Percentiles rank a stretch among this genome's conserved stretches.
phyloP scores from a whole-genome alignment of 2,113 vertebrate species.

The Podarcis muralis region DNA sequence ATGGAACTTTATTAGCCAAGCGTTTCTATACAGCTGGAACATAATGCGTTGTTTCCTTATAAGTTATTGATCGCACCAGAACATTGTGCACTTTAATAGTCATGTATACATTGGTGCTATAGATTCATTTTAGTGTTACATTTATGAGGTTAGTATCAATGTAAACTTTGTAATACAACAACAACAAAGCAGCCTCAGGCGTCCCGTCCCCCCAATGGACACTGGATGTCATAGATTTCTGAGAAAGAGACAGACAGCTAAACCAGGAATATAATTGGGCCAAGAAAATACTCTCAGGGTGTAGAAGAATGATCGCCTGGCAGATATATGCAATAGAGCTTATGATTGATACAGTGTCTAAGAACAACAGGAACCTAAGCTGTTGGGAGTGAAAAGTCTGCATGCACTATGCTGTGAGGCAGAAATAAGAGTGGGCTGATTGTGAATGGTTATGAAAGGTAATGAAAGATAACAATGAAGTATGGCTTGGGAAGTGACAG shows the following conservation, averaged over 20 bases:
- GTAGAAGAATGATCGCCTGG: conserved; percentile 33
- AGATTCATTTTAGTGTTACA: conserved; percentile 33
- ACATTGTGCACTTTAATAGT: conserved; percentile 10
- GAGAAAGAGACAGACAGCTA: conserved; percentile 42
- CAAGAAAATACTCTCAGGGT: conserved; percentile 47
- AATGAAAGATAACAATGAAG: conserved; percentile 35
- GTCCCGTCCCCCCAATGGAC: background rate
- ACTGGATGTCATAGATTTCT: conserved; percentile 51
- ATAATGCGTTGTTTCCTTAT: conserved; percentile 32
- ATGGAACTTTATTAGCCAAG: background rate
- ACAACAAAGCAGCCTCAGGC: conserved; percentile 43
- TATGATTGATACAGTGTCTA: background rate
- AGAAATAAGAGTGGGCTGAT: conserved; percentile 27
- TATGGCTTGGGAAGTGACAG: conserved; percentile 30
- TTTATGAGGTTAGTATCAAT: conserved; percentile 47
- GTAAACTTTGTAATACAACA: conserved; percentile 35
- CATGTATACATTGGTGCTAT: conserved; percentile 7
- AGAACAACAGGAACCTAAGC: conserved; percentile 25
- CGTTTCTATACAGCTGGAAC: conserved; percentile 28
- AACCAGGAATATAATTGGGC: conserved; percentile 41
- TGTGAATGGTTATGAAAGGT: conserved; percentile 37
- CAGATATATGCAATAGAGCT: fast-evolving
- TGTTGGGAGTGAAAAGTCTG: conserved; percentile 15
- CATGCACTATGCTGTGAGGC: background rate
- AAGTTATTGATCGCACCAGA: conserved; percentile 52